Base-by-base conservation (phyloP, 1,140 invertebrate species). In the Orchesella cincta region DNA sequence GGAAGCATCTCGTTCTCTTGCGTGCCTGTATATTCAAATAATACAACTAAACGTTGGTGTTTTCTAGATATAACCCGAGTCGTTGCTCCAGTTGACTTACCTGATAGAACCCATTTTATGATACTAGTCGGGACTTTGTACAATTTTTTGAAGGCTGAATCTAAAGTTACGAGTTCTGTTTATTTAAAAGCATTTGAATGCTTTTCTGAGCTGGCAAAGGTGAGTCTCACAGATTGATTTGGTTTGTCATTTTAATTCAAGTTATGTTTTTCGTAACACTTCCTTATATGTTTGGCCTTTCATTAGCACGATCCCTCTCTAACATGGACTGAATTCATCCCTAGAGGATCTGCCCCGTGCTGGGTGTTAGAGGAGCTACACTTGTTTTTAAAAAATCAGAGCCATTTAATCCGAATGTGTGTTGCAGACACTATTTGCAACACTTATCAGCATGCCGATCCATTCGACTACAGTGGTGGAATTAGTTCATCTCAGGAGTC, bases 61-160 rank as follows among this genome's bases (percentile, higher is more conserved):
- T n/a, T n/a, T n/a, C n/a, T 29, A 71, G 67, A 12, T 23, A 3
- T 71, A 71, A 71, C 67, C 5, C 3, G 26, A 12, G 12, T 18
- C 26, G 8, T 57, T 57, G 54, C 54, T 26, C 3, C 14, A 16
- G 3, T 5, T 57, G 54, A 57, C 3, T 12, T 12, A 57, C 3
- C 51, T 26, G 18, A 36, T 20, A 73, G 74, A 35, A 72, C 46
- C 23, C 31, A 80, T 23, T 78, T 80, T n/a, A 80, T 80, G 79
- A 75, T 54, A 18, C 62, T 80, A 0, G 20, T 80, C 39, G 77
- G 76, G 20, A 70, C 51, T 31, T 26, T 76, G 57, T 39, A 26
- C 18, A 67, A 39, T 8, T 31, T 34, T 28, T 8, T 75, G 64
- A 54, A 74, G 67, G 34, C 8, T 34, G 28, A 36, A 1, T 39